Evolutionary conservation across 2,888 invertebrate genomes (phyloP).

Genomic region (Glaucopsyche alexis): DNA sequence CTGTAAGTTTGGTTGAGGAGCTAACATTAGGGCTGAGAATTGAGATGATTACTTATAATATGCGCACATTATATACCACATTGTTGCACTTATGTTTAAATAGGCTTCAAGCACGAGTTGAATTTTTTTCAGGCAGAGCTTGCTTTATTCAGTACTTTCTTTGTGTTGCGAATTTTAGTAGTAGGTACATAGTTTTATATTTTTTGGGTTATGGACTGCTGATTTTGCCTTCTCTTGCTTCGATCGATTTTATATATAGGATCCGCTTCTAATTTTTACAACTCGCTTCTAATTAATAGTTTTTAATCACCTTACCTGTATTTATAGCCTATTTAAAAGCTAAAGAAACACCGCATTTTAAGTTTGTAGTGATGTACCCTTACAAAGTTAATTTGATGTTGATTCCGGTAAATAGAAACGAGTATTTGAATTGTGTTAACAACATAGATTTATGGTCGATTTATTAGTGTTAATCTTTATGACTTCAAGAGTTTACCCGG

Average conservation of each 20-base stretch:
- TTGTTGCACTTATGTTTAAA: conserved; percentile 23
- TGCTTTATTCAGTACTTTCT: background rate
- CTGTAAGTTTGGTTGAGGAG: conserved; percentile 58
- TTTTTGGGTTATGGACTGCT: background rate
- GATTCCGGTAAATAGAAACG: too few species aligned
- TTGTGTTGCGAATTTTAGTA: background rate
- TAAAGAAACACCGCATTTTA: too few species aligned
- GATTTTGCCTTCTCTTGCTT: too few species aligned
- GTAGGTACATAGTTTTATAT: background rate
- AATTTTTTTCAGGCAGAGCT: background rate
- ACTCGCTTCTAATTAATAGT: too few species aligned
- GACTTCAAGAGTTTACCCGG: too few species aligned
- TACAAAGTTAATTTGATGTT: too few species aligned
- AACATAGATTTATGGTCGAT: too few species aligned
- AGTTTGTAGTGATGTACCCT: too few species aligned
- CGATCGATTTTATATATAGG: background rate
- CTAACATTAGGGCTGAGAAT: conserved; percentile 4
- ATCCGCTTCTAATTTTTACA: background rate
- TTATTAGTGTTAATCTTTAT: too few species aligned
- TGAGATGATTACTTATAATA: background rate
- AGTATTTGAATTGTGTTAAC: too few species aligned
- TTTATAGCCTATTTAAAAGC: background rate
- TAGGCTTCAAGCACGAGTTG: conserved; percentile 10
- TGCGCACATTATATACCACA: background rate
- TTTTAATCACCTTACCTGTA: background rate